These are phyloP conservation scores for Drosophila leontia DNA, from an alignment of 1,140 invertebrate genomes.

Conservation along the genomic window DNA sequence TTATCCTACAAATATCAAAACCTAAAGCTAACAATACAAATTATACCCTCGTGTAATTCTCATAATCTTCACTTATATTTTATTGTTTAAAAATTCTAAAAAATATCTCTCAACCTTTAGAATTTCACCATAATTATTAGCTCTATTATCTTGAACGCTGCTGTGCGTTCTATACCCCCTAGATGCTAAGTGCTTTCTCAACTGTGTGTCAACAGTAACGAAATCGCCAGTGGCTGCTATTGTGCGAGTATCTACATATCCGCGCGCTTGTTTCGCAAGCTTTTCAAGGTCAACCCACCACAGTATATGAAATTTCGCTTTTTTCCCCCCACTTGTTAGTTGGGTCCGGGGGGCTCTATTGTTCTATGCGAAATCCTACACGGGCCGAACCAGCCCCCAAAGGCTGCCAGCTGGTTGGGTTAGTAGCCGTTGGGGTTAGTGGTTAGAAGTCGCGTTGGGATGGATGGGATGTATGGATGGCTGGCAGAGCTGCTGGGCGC, in stretches of 20 bases:
- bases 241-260: constrained; percentile 41
- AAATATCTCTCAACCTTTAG: fast-evolving
- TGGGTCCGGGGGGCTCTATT: constrained; percentile 32
- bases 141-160: background rate
- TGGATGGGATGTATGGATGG: constrained; percentile 17
- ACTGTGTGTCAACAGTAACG: constrained; percentile 53
- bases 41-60: background rate
- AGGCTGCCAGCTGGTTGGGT: constrained; percentile 21
- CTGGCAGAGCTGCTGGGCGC: constrained; percentile 49
- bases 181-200: constrained; percentile 46
- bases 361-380: constrained; percentile 54
- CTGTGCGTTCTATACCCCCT: constrained; percentile 21
- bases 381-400: constrained; percentile 41
- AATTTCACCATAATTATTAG: background rate
- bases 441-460: constrained; percentile 29
- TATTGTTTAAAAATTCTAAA: background rate
- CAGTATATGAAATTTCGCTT: constrained; percentile 52
- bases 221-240: constrained; percentile 34
- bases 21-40: background rate
- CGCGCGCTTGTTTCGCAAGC: constrained; percentile 53
- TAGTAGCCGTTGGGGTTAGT: constrained; percentile 2
- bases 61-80: background rate
- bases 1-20: background rate
- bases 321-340: constrained; percentile 39
- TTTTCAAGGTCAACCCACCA: constrained; percentile 50